Base-by-base conservation (phyloP, 2,888 invertebrate species). In the Hydroisotoma schaefferi region DNA sequence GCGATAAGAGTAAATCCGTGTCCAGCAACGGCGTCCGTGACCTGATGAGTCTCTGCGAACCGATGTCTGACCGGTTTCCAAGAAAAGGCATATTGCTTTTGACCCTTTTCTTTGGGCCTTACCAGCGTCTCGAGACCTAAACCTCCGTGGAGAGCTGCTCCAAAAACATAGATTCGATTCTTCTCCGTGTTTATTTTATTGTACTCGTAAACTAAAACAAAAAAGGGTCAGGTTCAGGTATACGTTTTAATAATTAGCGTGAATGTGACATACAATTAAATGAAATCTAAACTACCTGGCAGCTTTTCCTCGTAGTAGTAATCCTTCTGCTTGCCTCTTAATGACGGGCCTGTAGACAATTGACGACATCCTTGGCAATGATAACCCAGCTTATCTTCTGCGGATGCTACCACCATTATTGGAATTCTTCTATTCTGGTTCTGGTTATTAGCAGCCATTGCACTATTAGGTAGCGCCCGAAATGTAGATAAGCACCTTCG, bases 1-100 rank as follows among this genome's bases (percentile, higher is more conserved):
- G 86, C 84, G 69, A 87, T 85, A 0, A 87, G 82, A 2, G 93
- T 88, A 75, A 93, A 97, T 0, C 95, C 95, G 78, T 92, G 94
- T 0, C 95, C 97, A 75, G 88, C 87, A 0, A 88, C 85, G 47
- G 90, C 78, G 69, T 88, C 82, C 1, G 78, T 81, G 0, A 88
- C 81, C 83, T 84, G 22, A 23, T 63, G 51, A 2, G 22, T 22
- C n/a, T 60, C 56, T 1, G 48, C 63, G 58, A 69, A 64, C 23
- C 49, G 22, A 44, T 69, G 65, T 12, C 71, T 44, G n/a, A 68
- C 63, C 2, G 71, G 71, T 47, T 55, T 57, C 6, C 51, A 51
- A 18, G 67, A 54, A 26, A 38, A 62, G 2, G 55, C 5, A 3
- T 38, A 47, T 25, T 37, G 12, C 29, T 29, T 38, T n/a, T 47